Base-by-base conservation (phyloP, 2,888 invertebrate species). In the Cloeon dipterum region DNA sequence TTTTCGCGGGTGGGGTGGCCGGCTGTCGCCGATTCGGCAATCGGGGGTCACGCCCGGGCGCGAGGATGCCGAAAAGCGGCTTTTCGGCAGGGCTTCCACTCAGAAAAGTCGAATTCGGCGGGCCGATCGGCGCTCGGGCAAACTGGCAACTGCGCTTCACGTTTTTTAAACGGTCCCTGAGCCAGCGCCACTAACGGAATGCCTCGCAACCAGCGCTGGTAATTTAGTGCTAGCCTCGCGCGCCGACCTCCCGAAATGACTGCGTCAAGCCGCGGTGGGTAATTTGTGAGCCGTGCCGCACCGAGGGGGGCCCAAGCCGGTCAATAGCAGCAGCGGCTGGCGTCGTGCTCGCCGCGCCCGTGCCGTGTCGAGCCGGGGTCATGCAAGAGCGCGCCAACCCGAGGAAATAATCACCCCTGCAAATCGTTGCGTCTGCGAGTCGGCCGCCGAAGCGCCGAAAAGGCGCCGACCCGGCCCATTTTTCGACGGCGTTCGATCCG, bases 1-100 rank as follows among this genome's bases (percentile, higher is more conserved):
- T 47, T 44, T 46, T 46, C 21, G 21, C 40, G 41, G 57, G 45
- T 46, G n/a, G n/a, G n/a, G n/a, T n/a, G n/a, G n/a, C n/a, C n/a
- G n/a, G n/a, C n/a, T n/a, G n/a, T n/a, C n/a, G n/a, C n/a, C n/a
- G n/a, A n/a, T n/a, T n/a, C n/a, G n/a, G n/a, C n/a, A n/a, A n/a
- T n/a, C n/a, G n/a, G n/a, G n/a, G 25, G 29, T 34, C 26, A 20
- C 23, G 18, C 20, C 11, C 13, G 8, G 26, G 35, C 8, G 10
- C 10, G n/a, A 10, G n/a, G 37, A 34, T 34, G 5, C 2, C 11
- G 5, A 14, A 32, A 37, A 33, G 8, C 5, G 2, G 3, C 14
- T 14, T 14, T 35, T 7, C 16, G 18, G 14, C 36, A 26, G 34
- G 23, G 26, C n/a, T n/a, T n/a, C n/a, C n/a, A n/a, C n/a, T n/a